Evolutionary conservation across 2,888 invertebrate species (phyloP), one percentile per base, ranked within the genome.

Genomic region (Automeris io): DNA sequence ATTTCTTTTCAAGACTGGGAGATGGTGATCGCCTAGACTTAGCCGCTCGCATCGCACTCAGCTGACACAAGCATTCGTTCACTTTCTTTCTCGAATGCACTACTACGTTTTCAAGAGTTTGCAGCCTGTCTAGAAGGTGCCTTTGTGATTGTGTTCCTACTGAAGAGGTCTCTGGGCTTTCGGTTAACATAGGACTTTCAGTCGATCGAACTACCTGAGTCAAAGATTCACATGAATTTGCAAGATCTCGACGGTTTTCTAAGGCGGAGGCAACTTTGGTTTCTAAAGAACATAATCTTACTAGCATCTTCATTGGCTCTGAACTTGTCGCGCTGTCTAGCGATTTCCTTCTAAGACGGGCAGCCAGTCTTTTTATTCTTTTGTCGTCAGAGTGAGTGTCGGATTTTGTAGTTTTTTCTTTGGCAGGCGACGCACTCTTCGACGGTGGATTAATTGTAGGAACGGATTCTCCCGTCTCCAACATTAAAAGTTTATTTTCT

Each of bases 261-360:
- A 88, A 73, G 18, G 89, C 91, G 46, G 89, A 90, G 9, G 91
- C 90, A 29, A 94, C 91, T 78, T 94, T 92, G 51, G 92, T 91
- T 78, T 95, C 95, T 52, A 95, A 77, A 34, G 92, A 91, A 63
- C 91, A 93, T 35, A 95, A 76, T 45, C 94, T 89, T 59, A 94
- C 91, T 53, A 94, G 77, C 62, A 94, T 90, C 74, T 94, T 94
- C 90, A 95, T 91, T 0, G 95, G 92, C 66, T 94, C 94, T 0
- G 92, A 91, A 47, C 91, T 90, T 5, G 92, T 92, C 8, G 92
- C 92, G 59, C 94, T 93, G 57, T 95, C 95, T 34, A 95, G 77
- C 5, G 93, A 94, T 62, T 93, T 93, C 41, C 93, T 87, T 35
- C 95, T 86, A 26, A 93, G 70, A 42, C 90, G 75, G 18, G 89